Percentiles rank a stretch among this genome's conserved stretches.
Conservation (phyloP, 2,113 vertebrate species). For the Chelonoidis abingdonii region DNA sequence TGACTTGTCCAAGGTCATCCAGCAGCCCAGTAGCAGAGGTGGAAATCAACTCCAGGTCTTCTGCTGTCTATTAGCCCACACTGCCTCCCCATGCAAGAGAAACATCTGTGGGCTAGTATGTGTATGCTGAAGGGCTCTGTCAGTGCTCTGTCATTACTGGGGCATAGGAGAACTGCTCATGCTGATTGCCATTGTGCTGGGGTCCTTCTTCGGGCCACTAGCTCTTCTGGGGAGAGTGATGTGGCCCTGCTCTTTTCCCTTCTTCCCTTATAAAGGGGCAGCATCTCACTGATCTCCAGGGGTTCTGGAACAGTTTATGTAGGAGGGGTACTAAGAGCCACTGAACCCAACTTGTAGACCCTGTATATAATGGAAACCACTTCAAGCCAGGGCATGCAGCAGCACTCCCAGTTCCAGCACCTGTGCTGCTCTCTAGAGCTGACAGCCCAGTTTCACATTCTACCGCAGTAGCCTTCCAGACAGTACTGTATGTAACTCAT, state of each 20-base stretch:
- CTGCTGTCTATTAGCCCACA: not conserved
- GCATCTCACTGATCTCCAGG: not conserved
- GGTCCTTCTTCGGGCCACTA: not conserved
- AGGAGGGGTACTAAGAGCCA: no score
- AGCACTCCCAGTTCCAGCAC: no score
- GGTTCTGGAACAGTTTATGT: no score
- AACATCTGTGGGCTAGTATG: not conserved
- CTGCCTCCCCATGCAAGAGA: not conserved
- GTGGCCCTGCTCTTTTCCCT: not conserved
- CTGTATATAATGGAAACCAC: no score
- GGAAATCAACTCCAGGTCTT: not conserved
- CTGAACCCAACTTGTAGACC: no score
- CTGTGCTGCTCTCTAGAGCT: no score
- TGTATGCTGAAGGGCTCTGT: not conserved
- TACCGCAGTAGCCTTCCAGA: not conserved
- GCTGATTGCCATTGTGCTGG: not conserved
- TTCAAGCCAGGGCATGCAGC: no score
- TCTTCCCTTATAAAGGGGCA: not conserved
- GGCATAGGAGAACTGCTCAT: not conserved
- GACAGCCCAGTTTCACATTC: not conserved
- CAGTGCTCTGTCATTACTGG: not conserved
- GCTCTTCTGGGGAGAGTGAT: not conserved
- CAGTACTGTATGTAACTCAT: not conserved
- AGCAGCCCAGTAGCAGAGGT: not conserved
- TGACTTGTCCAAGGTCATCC: not conserved